Base-by-base conservation (phyloP, 2,888 invertebrate species). In the Frankliniella intonsa region DNA sequence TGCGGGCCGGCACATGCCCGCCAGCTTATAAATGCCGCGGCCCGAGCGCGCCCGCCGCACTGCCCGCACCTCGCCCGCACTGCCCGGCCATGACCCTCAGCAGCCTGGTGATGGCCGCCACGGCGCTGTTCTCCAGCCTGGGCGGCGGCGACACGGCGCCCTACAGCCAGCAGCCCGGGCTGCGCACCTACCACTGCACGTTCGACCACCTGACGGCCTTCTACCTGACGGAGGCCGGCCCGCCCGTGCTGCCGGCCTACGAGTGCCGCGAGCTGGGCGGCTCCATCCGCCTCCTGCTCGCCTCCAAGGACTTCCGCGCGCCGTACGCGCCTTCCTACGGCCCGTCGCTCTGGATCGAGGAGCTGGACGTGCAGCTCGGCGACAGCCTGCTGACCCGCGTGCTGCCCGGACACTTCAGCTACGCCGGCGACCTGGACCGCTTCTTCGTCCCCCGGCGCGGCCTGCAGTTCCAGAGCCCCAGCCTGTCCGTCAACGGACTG, bases 331-430 rank as follows among this genome's bases (percentile, higher is more conserved):
- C 38, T 5, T 38, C 38, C 38, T 38, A 38, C 38, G 38, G 38
- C 69, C 9, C 9, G 22, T 25, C n/a, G 69, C 12, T 12, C 22
- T 76, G 69, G 69, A 76, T 76, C 69, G 69, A 25, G 69, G 69
- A 76, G 69, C 69, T 76, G 69, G 69, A 76, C 69, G 69, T 76
- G 69, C 69, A 76, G 69, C 69, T 76, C 22, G 25, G 69, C 69
- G 69, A 76, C 25, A 25, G 25, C 69, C 22, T 76, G 22, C 22
- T 76, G 11, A 76, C 69, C 22, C 69, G 25, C 22, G 69, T 76
- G 25, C 25, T 76, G 22, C 69, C 69, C 69, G 69, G 69, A 22
- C 22, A 25, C 69, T 76, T 76, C 69, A 22, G 25, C 69, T 76
- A 76, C 69, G 69, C 25, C 22, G 22, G 69, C 69, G 69, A 25